phyloP scores from a whole-genome alignment of 2,113 vertebrate genomes.

The Oreotragus oreotragus region DNA sequence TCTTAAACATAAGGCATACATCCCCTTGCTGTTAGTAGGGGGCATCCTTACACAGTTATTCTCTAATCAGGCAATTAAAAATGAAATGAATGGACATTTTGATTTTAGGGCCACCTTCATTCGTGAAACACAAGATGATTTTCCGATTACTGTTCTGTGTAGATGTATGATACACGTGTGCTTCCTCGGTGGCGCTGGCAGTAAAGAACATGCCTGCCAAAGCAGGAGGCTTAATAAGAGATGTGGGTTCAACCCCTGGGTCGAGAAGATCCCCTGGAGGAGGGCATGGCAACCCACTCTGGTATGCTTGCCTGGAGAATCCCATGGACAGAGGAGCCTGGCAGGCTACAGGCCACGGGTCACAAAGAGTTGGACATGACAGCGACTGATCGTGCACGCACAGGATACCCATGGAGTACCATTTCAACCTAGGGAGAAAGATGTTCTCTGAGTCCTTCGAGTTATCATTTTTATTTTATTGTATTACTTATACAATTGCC shows the following conservation, averaged over 20 bases:
- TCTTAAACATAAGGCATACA: neutral
- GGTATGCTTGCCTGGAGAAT: neutral
- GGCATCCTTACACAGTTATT: neutral
- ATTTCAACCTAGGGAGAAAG: neutral
- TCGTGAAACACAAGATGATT: neutral
- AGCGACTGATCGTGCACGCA: fast-evolving
- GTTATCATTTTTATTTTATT: neutral
- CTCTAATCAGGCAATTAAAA: neutral
- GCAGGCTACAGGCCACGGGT: neutral
- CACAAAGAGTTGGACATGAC: neutral
- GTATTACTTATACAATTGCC: neutral
- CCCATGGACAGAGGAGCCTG: neutral
- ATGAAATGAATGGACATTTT: neutral
- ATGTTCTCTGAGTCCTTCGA: neutral
- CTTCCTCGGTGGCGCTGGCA: neutral
- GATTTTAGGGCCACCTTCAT: neutral
- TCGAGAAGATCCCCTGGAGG: neutral
- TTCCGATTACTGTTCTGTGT: neutral
- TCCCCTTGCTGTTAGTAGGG: neutral
- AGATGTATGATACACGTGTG: neutral
- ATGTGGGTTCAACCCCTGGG: neutral
- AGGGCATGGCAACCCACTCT: neutral
- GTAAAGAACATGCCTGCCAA: neutral
- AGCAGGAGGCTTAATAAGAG: neutral
- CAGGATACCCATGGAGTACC: neutral